Evolutionary conservation across 2,797 vertebrate genomes (phyloP).

Genomic region (Tarsius wallacei): DNA sequence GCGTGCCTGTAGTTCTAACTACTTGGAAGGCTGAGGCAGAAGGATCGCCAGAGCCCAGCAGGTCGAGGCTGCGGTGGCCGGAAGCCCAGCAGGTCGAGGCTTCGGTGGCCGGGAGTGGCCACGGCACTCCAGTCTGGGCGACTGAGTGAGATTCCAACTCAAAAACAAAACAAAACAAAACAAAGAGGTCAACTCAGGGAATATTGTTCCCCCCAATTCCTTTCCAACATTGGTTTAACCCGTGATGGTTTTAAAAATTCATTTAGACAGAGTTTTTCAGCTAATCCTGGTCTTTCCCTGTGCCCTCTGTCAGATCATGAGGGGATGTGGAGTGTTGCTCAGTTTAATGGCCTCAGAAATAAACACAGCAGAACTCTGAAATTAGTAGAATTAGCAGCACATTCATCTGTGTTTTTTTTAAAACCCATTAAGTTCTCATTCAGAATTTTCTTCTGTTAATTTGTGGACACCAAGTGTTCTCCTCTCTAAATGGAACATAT

Average conservation of each 20-base stretch:
- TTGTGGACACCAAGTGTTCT: background rate
- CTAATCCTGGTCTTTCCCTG: background rate
- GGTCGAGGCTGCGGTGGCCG: no score
- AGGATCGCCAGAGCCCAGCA: no score
- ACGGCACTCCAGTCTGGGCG: no score
- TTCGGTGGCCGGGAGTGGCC: no score
- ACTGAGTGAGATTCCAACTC: no score
- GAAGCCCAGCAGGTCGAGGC: no score
- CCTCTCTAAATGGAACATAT: background rate
- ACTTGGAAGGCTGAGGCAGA: no score
- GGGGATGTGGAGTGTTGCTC: background rate
- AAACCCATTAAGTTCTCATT: background rate
- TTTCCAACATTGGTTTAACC: slow-evolving; percentile 36
- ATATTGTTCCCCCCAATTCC: background rate
- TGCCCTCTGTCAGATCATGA: background rate
- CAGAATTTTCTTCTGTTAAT: slow-evolving; percentile 52
- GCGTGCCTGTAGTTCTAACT: no score
- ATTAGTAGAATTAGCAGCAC: slow-evolving; percentile 33
- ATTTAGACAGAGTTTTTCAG: background rate
- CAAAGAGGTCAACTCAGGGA: background rate
- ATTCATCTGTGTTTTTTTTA: background rate
- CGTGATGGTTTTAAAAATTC: slow-evolving; percentile 1
- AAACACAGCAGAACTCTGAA: slow-evolving; percentile 30
- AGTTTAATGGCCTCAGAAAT: slow-evolving; percentile 6
- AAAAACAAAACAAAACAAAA: no score